Conservation (phyloP, 2,113 vertebrate species). For the Anguilla japonica region DNA sequence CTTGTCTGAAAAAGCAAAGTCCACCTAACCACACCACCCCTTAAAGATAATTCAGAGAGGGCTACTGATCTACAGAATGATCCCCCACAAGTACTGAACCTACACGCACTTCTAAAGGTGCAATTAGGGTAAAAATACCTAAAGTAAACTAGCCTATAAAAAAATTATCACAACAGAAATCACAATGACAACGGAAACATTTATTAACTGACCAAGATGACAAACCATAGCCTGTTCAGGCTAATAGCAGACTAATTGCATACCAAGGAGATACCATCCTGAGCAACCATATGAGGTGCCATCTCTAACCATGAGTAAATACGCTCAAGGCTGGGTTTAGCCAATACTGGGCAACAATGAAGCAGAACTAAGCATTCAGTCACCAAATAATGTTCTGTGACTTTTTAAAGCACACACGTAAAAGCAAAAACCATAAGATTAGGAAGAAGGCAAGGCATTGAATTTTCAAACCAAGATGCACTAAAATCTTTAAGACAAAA, state of each 20-base stretch:
- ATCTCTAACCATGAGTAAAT: neutral
- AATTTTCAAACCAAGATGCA: neutral
- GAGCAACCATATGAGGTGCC: neutral
- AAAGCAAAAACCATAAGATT: neutral
- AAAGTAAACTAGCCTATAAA: neutral
- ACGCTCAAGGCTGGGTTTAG: neutral
- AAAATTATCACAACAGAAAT: neutral
- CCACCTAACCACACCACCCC: neutral
- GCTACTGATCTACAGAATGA: neutral
- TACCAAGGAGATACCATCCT: neutral
- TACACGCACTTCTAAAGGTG: neutral
- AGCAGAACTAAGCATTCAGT: neutral
- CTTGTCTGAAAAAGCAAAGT: neutral
- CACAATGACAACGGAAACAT: neutral
- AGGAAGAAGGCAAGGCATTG: neutral
- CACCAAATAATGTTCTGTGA: neutral
- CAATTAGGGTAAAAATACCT: neutral
- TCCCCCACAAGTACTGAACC: neutral
- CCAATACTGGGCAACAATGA: neutral
- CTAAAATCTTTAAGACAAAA: neutral
- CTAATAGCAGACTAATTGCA: neutral
- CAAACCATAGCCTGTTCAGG: neutral
- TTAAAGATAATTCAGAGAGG: neutral
- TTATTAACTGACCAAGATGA: neutral
- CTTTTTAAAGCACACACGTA: neutral